phyloP scores from a whole-genome alignment of 2,797 vertebrate genomes.

The Melopsittacus undulatus region DNA sequence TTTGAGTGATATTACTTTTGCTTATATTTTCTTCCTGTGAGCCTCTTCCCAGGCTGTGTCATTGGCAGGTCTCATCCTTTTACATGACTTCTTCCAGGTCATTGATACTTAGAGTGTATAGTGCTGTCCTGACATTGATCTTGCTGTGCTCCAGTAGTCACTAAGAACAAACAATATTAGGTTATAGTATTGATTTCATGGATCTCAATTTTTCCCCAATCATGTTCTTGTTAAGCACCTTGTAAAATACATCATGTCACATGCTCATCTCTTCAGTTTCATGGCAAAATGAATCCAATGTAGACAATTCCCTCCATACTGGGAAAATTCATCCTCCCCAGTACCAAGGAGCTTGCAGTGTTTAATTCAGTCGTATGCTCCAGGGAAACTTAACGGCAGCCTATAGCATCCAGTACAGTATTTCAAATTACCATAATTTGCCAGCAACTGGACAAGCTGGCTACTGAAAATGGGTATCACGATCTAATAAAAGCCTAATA shows the following conservation, averaged over 20 bases:
- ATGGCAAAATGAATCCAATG: not conserved
- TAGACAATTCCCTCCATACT: not conserved
- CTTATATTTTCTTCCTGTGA: not conserved
- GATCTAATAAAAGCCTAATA: slow-evolving; percentile 5
- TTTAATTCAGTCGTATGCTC: not conserved
- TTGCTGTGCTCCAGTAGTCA: slow-evolving; percentile 64
- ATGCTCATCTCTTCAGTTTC: not conserved
- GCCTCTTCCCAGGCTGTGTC: not conserved
- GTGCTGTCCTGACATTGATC: slow-evolving; percentile 71
- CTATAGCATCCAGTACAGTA: not conserved
- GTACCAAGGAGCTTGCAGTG: not conserved
- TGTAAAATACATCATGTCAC: slow-evolving; percentile 33
- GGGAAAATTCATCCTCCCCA: not conserved
- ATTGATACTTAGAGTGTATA: slow-evolving; percentile 67
- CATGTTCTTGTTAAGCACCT: slow-evolving; percentile 62
- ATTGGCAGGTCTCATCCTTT: not conserved
- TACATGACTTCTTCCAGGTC: slow-evolving; percentile 40
- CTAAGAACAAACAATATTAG: slow-evolving; percentile 65
- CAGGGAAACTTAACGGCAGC: not conserved
- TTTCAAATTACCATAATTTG: slow-evolving; percentile 37
- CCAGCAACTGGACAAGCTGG: not conserved
- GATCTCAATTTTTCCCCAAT: slow-evolving; percentile 66
- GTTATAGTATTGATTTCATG: slow-evolving; percentile 74
- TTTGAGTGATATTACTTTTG: not conserved
- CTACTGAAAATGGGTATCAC: not conserved